Base-by-base conservation (phyloP, 2,888 invertebrate genomes). In the Ectemnius lituratus region DNA sequence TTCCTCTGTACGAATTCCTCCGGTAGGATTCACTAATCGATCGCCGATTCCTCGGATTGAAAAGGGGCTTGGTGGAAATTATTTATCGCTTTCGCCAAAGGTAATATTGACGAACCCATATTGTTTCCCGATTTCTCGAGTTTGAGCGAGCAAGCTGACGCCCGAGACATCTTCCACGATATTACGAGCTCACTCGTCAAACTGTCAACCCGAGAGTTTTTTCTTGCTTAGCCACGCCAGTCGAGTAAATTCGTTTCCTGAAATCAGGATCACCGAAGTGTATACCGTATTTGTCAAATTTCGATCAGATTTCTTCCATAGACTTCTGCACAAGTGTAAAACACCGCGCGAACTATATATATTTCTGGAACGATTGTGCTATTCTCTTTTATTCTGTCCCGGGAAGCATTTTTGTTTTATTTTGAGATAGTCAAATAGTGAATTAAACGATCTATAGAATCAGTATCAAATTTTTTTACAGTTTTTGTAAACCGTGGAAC, bases 231-330 rank as follows among this genome's bases (percentile, higher is more conserved):
- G 58, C 67, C 57, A 49, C 37, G 59, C 67, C 16, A n/a, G 59
- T 20, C 6, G 62, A 18, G 65, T 65, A 75, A 75, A 75, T 72
- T 72, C 71, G 61, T 75, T 75, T 71, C 46, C 46, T 52, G 62
- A n/a, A 61, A 58, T 64, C 71, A 63, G 46, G 47, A 14, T 23
- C 45, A 18, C 46, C n/a, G 57, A 16, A 28, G 47, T 8, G 27
- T 63, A 52, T 57, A 57, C 56, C 4, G 63, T n/a, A n/a, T 23
- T 23, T 45, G 52, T 52, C 52, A 49, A 23, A 37, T 37, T 6
- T 6, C 37, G 37, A 37, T 37, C 37, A 37, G 37, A 37, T 37
- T 37, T 6, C 37, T 37, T 37, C 37, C 2, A 37, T 37, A 37
- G 37, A 37, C 5, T 11, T 37, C 37, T 8, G 11, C 8, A 11